Evolutionary conservation across 2,797 vertebrate species (phyloP).

Genomic region (Poeciliopsis paucimaculata): DNA sequence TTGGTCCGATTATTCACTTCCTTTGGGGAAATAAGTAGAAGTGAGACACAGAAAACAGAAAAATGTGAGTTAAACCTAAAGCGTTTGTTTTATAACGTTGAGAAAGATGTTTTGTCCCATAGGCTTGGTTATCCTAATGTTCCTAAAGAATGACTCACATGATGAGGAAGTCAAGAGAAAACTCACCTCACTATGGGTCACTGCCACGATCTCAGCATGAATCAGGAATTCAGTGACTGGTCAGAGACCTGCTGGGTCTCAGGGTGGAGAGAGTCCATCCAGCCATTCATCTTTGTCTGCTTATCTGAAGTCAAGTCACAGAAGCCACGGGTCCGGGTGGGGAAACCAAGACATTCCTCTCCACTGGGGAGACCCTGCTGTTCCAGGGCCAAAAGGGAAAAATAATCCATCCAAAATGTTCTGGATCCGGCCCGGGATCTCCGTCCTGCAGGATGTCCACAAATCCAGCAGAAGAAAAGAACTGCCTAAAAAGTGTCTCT

Average conservation of each 20-base stretch:
- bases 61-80: slow-evolving; percentile 8
- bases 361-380: neutral
- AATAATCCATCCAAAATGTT: neutral
- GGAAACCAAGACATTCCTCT: neutral
- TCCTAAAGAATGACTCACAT: neutral
- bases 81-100: slow-evolving; percentile 3
- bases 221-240: slow-evolving; percentile 24
- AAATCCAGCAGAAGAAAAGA: neutral
- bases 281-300: slow-evolving; percentile 2
- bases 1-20: slow-evolving; percentile 37
- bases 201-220: slow-evolving; percentile 77
- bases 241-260: slow-evolving; percentile 28
- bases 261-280: slow-evolving; percentile 3
- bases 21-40: slow-evolving; percentile 31
- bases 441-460: neutral
- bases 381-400: neutral
- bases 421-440: neutral
- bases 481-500: neutral
- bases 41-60: slow-evolving; percentile 19
- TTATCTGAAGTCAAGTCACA: neutral
- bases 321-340: neutral
- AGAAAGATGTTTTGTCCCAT: slow-evolving; percentile 1
- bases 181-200: slow-evolving; percentile 85
- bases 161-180: neutral
- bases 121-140: slow-evolving; percentile 22